Conservation (phyloP, 2,888 invertebrate species). For the Ophion ellenae region DNA sequence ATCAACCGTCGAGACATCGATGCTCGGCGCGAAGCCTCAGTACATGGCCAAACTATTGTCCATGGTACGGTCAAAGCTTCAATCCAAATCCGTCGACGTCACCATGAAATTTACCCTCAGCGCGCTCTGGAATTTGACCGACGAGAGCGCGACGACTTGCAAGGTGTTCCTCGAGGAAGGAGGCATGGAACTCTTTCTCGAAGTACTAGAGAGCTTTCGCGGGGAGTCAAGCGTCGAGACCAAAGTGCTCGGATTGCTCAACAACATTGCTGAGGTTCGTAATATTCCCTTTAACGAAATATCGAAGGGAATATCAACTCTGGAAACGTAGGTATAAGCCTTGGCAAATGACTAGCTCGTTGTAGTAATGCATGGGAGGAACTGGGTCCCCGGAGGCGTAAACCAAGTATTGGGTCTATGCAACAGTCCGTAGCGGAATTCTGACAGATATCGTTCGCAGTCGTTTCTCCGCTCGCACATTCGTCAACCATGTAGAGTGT, state of each 20-base stretch:
- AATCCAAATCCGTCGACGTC: constrained; percentile 86
- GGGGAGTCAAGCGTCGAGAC: constrained; percentile 89
- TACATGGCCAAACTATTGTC: constrained; percentile 89
- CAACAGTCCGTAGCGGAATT: too few relatives aligned
- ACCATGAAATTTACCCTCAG: constrained; percentile 91
- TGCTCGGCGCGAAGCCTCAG: constrained; percentile 87
- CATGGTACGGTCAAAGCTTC: constrained; percentile 87
- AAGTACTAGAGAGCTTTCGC: constrained; percentile 87
- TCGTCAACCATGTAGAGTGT: too few relatives aligned
- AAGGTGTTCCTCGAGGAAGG: constrained; percentile 88
- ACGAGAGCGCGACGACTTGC: constrained; percentile 90
- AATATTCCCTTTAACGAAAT: background rate
- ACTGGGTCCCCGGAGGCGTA: too few relatives aligned
- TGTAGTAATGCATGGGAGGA: too few relatives aligned
- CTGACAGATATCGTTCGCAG: too few relatives aligned
- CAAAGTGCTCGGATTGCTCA: constrained; percentile 89
- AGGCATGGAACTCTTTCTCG: constrained; percentile 88
- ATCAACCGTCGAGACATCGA: constrained; percentile 88
- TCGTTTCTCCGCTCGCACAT: too few relatives aligned
- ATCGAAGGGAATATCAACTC: background rate
- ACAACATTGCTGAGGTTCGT: constrained; percentile 90
- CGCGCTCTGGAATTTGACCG: constrained; percentile 92
- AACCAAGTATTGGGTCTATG: too few relatives aligned
- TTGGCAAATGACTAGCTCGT: too few relatives aligned
- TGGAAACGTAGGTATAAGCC: background rate